These are phyloP conservation scores for Dicranocentrus wangi DNA, from an alignment of 2,888 invertebrate genomes.

Conservation along the genomic window DNA sequence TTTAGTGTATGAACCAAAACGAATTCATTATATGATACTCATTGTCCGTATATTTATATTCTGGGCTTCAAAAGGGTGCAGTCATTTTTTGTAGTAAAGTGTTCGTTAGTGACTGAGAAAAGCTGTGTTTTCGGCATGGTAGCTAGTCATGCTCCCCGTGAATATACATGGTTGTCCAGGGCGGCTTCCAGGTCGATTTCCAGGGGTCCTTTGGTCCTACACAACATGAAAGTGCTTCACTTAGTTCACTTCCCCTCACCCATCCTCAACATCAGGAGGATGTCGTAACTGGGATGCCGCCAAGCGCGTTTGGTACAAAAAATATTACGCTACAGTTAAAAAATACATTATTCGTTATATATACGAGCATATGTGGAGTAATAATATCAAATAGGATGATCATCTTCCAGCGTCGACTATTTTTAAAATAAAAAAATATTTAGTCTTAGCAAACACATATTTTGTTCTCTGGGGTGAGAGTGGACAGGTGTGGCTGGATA, in stretches of 20 bases:
- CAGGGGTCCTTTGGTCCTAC: constrained; percentile 48
- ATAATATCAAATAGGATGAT: background rate
- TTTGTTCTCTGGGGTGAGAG: background rate
- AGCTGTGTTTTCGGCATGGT: constrained; percentile 33
- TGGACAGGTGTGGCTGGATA: constrained; percentile 16
- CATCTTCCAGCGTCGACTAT: background rate
- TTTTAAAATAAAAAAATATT: background rate
- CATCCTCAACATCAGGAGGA: constrained; percentile 9
- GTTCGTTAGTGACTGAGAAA: no score
- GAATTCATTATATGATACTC: constrained; percentile 49
- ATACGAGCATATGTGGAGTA: background rate
- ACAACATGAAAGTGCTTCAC: constrained; percentile 43
- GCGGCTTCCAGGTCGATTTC: constrained; percentile 62
- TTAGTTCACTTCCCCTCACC: background rate
- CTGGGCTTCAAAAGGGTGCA: no score
- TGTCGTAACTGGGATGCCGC: background rate
- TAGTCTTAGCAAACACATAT: background rate
- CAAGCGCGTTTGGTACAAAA: background rate
- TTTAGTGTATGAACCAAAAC: constrained; percentile 29
- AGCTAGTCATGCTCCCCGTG: constrained; percentile 61
- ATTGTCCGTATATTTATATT: no score
- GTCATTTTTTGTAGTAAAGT: no score
- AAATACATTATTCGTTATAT: background rate
- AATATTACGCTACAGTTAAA: background rate
- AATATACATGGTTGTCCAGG: constrained; percentile 56